These are phyloP conservation scores for Pipistrellus pipistrellus DNA, from an alignment of 2,797 vertebrate genomes.

Conservation along the genomic window DNA sequence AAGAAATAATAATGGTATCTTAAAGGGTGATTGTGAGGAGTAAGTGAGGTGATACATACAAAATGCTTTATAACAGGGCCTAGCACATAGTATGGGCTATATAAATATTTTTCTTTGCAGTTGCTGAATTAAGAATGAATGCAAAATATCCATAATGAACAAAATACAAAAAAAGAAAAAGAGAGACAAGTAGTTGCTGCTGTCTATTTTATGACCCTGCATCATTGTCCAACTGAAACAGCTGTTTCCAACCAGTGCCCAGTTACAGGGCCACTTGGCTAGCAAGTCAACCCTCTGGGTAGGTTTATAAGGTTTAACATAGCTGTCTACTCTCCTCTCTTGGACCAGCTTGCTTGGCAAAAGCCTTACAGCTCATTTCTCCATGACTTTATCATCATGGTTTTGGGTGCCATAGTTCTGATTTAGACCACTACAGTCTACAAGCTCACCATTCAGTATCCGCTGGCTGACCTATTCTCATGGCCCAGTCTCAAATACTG, in stretches of 20 bases:
- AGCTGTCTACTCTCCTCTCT: background rate
- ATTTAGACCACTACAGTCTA: background rate
- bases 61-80: background rate
- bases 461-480: background rate
- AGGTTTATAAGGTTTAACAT: background rate
- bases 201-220: background rate
- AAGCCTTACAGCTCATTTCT: background rate
- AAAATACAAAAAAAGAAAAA: background rate
- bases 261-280: background rate
- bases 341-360: background rate
- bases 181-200: background rate
- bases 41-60: background rate
- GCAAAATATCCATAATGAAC: background rate
- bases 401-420: slow-evolving; percentile 31
- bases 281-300: background rate
- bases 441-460: background rate
- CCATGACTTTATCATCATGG: background rate
- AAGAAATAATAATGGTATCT: background rate
- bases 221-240: background rate
- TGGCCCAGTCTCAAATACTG: background rate
- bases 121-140: slow-evolving; percentile 29
- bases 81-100: background rate
- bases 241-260: background rate
- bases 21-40: background rate
- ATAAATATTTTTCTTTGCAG: background rate